Evolutionary conservation across 2,113 vertebrate species (phyloP).

Genomic region (Myotis davidii): DNA sequence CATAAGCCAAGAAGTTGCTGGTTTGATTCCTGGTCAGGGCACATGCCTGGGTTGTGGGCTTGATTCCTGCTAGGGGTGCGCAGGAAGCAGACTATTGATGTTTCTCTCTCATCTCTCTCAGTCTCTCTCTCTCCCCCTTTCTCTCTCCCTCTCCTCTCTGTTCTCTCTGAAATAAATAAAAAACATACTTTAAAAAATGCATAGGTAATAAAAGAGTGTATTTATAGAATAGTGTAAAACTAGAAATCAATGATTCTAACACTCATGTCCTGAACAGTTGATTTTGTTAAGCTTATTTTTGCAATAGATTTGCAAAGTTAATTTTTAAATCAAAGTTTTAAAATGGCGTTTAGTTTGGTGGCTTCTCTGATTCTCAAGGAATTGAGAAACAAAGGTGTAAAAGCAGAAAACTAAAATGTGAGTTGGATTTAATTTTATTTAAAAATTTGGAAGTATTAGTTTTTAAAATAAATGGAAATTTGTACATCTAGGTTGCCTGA

Average conservation of each 20-base stretch:
- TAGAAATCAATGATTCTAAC: constrained; percentile 33
- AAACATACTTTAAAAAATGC: neutral
- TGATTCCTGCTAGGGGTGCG: too few species aligned
- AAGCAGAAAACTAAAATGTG: constrained; percentile 20
- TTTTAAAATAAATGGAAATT: constrained; percentile 44
- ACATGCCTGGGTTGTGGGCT: too few species aligned
- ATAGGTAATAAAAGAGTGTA: neutral
- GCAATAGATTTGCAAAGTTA: neutral
- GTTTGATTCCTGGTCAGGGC: too few species aligned
- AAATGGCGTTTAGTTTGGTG: constrained; percentile 4
- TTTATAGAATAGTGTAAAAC: neutral
- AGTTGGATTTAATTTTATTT: constrained; percentile 37
- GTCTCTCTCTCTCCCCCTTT: too few species aligned
- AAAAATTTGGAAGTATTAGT: constrained; percentile 29
- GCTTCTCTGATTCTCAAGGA: neutral
- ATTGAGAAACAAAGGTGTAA: neutral
- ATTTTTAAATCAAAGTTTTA: constrained; percentile 3
- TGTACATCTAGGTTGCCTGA: constrained; percentile 3
- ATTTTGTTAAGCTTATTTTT: constrained; percentile 1
- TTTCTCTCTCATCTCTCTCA: too few species aligned
- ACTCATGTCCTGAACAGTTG: constrained; percentile 18
- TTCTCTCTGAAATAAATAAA: neutral
- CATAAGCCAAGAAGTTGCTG: too few species aligned
- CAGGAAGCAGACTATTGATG: too few species aligned
- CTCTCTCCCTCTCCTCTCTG: too few species aligned